Evolutionary conservation across 2,888 invertebrate genomes (phyloP).

Genomic region (Gastracanthus pulcherrimus): DNA sequence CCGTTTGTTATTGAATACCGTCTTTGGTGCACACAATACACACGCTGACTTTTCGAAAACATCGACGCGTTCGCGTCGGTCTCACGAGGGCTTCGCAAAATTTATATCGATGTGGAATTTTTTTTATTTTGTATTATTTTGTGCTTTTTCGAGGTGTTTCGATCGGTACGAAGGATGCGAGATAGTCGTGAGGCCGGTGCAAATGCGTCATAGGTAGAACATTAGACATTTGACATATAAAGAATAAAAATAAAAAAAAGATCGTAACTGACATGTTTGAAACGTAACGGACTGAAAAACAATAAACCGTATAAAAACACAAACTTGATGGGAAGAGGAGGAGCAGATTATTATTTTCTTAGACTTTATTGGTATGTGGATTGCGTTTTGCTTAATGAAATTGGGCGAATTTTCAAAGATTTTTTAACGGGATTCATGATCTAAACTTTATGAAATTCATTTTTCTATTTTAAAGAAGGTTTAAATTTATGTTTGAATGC

Average conservation of each 20-base stretch:
- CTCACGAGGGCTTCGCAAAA: not conserved
- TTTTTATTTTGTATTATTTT: not conserved
- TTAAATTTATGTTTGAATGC: not conserved
- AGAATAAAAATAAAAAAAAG: constrained; percentile 17
- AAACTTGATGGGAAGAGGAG: not conserved
- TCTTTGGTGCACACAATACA: constrained; percentile 44
- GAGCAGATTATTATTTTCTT: constrained; percentile 29
- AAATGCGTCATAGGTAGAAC: constrained; percentile 7
- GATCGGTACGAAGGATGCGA: constrained; percentile 4
- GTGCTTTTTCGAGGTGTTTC: not conserved
- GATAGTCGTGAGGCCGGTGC: not conserved
- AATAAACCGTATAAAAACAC: constrained; percentile 3
- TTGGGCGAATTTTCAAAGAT: not conserved
- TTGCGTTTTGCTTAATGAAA: constrained; percentile 20
- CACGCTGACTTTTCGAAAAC: constrained; percentile 16
- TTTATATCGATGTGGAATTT: not conserved
- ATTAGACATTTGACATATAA: constrained; percentile 10
- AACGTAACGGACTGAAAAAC: constrained; percentile 32
- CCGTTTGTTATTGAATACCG: constrained; percentile 42
- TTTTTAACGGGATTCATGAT: not conserved
- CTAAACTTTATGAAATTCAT: constrained; percentile 10
- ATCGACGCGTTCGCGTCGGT: constrained; percentile 2
- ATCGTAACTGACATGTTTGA: constrained; percentile 26
- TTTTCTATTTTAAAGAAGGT: not conserved
- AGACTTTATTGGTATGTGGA: not conserved